phyloP scores from a whole-genome alignment of 1,140 invertebrate genomes.

The Zaprionus nigranus region DNA sequence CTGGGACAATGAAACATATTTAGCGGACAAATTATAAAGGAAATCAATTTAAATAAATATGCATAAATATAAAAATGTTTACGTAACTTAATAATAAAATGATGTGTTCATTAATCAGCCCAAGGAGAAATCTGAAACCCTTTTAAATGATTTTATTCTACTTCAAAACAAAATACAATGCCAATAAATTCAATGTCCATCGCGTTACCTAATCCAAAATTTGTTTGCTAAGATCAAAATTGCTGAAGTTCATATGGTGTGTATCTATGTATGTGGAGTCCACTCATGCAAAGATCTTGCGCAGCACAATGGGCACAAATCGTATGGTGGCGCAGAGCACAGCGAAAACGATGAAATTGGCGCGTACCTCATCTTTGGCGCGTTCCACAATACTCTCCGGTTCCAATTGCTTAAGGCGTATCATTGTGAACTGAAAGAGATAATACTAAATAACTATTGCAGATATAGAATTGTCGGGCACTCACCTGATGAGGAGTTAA shows the following conservation, averaged over 20 bases:
- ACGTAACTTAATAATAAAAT: too few species aligned
- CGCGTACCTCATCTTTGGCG: constrained; percentile 53
- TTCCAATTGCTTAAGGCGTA: constrained; percentile 47
- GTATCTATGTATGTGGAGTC: too few species aligned
- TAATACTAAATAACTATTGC: too few species aligned
- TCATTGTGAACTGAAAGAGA: constrained; percentile 50
- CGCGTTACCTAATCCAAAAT: neutral
- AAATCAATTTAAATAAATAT: neutral
- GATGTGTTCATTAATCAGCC: too few species aligned
- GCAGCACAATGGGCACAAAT: constrained; percentile 39
- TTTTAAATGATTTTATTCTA: too few species aligned
- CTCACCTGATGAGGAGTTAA: neutral
- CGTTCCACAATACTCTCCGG: constrained; percentile 15
- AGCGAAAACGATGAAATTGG: constrained; percentile 54
- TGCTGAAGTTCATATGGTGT: neutral
- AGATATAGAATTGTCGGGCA: neutral
- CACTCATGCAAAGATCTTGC: constrained; percentile 19
- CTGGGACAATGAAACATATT: neutral
- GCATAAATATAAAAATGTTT: neutral
- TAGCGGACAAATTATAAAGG: neutral
- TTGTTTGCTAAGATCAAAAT: neutral
- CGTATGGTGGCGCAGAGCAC: constrained; percentile 51
- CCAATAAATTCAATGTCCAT: too few species aligned
- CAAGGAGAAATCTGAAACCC: too few species aligned
- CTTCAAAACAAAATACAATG: too few species aligned